phyloP scores from a whole-genome alignment of 2,888 invertebrate genomes.

The Galerucella nymphaeae region DNA sequence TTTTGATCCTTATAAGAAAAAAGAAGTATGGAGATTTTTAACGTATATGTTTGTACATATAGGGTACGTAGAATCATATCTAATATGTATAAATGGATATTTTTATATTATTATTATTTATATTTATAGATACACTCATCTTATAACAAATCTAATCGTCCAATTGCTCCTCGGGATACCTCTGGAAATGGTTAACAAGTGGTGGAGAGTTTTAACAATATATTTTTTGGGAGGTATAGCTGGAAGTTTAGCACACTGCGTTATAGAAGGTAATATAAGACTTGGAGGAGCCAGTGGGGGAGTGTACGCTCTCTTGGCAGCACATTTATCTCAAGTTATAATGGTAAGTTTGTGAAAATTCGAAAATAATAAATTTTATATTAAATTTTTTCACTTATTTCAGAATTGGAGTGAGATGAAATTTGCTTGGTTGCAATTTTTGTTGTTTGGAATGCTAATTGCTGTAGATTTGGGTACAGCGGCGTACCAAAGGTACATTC shows the following conservation, averaged over 20 bases:
- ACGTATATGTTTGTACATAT: slow-evolving; percentile 97
- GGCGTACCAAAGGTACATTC: slow-evolving; percentile 86
- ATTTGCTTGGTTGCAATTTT: slow-evolving; percentile 84
- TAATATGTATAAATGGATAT: no score
- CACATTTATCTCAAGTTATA: slow-evolving; percentile 91
- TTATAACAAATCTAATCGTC: slow-evolving; percentile 90
- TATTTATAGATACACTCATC: slow-evolving; percentile 79
- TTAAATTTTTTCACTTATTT: slow-evolving; percentile 6
- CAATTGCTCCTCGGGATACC: slow-evolving; percentile 94
- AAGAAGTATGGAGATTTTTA: slow-evolving; percentile 92
- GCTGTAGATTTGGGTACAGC: slow-evolving; percentile 88
- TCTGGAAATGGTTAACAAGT: slow-evolving; percentile 95
- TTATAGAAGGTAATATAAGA: slow-evolving; percentile 81
- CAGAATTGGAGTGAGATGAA: slow-evolving; percentile 98
- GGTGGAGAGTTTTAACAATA: slow-evolving; percentile 91
- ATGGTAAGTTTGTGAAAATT: slow-evolving; percentile 70
- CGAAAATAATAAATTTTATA: not conserved
- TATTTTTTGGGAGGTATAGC: slow-evolving; percentile 88
- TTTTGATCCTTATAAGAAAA: slow-evolving; percentile 86
- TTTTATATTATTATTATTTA: no score
- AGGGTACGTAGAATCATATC: slow-evolving; percentile 73
- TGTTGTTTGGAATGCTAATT: slow-evolving; percentile 83
- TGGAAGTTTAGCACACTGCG: slow-evolving; percentile 86
- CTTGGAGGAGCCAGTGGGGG: slow-evolving; percentile 96
- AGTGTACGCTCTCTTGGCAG: slow-evolving; percentile 92